Percentiles rank a stretch among this genome's conserved stretches.
Evolutionary conservation across 2,113 vertebrate species (phyloP).

Genomic region (Dascyllus trimaculatus): DNA sequence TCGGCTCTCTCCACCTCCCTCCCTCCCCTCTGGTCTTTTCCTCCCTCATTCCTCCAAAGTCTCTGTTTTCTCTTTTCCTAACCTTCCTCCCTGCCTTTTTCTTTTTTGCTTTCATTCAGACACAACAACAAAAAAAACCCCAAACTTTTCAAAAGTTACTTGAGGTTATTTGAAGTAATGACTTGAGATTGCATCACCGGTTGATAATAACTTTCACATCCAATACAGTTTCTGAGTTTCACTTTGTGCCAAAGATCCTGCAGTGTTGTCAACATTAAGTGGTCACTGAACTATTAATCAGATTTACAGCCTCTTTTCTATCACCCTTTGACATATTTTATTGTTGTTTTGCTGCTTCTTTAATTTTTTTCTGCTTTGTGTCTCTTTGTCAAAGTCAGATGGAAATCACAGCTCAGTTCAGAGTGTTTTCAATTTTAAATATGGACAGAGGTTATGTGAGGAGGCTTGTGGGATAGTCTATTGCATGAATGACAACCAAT

Average conservation of each 20-base stretch:
- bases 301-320: conserved; percentile 1
- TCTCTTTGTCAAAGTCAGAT: conserved; percentile 2
- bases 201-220: conserved; percentile 5
- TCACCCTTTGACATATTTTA: background rate
- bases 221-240: background rate
- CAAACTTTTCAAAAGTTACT: conserved; percentile 22
- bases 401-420: background rate
- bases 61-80: conserved; percentile 15
- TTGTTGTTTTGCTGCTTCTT: conserved; percentile 15
- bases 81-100: conserved; percentile 11
- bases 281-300: conserved; percentile 11
- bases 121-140: background rate
- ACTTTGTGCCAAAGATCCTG: background rate
- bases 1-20: conserved; percentile 26
- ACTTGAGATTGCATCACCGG: conserved; percentile 17
- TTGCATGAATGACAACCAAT: conserved; percentile 23
- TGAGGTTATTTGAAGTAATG: conserved; percentile 23
- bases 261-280: background rate
- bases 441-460: conserved; percentile 21
- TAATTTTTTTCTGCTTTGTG: conserved; percentile 6
- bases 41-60: conserved; percentile 41
- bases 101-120: conserved; percentile 25
- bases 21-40: conserved; percentile 36
- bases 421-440: conserved; percentile 13
- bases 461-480: conserved; percentile 27